Evolutionary conservation across 1,140 invertebrate genomes (phyloP), one percentile per base, ranked within the genome.

Genomic region (Drosophila nigrodunni): DNA sequence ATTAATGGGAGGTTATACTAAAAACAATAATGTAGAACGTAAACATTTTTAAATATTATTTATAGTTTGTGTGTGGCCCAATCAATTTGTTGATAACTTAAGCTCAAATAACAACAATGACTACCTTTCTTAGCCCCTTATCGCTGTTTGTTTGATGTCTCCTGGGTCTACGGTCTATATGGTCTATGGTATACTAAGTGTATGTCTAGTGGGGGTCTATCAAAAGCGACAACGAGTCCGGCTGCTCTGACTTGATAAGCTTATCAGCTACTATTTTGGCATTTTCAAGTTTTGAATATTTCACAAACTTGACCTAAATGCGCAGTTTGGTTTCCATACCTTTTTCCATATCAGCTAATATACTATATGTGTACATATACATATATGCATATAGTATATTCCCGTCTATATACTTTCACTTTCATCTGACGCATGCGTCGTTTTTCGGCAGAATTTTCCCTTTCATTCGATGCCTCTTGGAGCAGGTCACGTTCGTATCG

Each of bases 261-360:
- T 75, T 75, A 75, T 75, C 73, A 64, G 59, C 44, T 71, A 41
- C 77, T 64, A 73, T 65, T 66, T 70, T 74, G 34, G 57, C 54
- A 67, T 85, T 83, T 80, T 35, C 35, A 62, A 69, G 60, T 72
- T 79, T 73, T 71, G 34, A 74, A 69, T 74, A 62, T 52, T 71
- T 65, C 41, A 69, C 65, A 82, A 72, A 77, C 80, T 83, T 87
- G 77, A 88, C 83, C 77, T 72, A 87, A 88, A 87, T 88, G 83
- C 83, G 83, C 85, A 88, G 66, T 86, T 78, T 41, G 47, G 62
- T 46, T 43, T 71, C 21, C 7, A 39, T 37, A 39, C 62, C 37
- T 60, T 65, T 57, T 50, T 34, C 18, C 39, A 54, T 50, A 25
- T n/a, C 7, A 61, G 59, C 47, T 30, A 54, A 54, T 65, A 65